These are phyloP conservation scores for Cryptocephalus primarius DNA, from an alignment of 2,888 invertebrate species.

Conservation along the genomic window DNA sequence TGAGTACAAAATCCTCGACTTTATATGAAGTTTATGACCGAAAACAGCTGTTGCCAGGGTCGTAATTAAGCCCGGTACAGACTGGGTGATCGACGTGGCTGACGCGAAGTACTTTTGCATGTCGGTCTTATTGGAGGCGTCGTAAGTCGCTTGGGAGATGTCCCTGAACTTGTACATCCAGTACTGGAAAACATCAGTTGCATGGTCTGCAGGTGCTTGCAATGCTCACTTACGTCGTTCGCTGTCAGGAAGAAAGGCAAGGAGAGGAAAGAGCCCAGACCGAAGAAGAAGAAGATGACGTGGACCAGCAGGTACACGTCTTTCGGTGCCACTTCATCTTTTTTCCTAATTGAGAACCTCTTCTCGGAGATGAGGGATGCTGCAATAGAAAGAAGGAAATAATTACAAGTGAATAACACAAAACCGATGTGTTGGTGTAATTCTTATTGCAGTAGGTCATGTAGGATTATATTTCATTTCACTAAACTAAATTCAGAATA, in stretches of 20 bases:
- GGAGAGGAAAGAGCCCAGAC: slow-evolving; percentile 2
- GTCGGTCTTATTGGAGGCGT: slow-evolving; percentile 5
- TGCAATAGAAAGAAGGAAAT: too few relatives aligned
- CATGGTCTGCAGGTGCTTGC: too few relatives aligned
- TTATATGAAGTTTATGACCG: slow-evolving; percentile 10
- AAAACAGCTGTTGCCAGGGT: slow-evolving; percentile 9
- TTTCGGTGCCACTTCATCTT: neutral
- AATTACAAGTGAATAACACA: too few relatives aligned
- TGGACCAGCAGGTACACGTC: slow-evolving; percentile 3
- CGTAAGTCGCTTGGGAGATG: slow-evolving; percentile 1
- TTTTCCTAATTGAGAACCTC: too few relatives aligned
- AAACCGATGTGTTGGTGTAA: too few relatives aligned
- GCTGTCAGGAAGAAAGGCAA: slow-evolving; percentile 3
- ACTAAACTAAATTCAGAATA: too few relatives aligned
- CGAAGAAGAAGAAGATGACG: slow-evolving; percentile 4
- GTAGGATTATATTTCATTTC: too few relatives aligned
- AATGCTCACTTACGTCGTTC: slow-evolving; percentile 12
- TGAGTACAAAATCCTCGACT: slow-evolving; percentile 5
- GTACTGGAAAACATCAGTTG: slow-evolving; percentile 8
- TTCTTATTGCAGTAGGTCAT: too few relatives aligned
- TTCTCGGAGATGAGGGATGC: too few relatives aligned
- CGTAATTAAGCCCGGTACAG: slow-evolving; percentile 6
- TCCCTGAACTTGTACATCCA: slow-evolving; percentile 13
- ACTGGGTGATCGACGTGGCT: slow-evolving; percentile 1
- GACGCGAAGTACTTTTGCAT: slow-evolving; percentile 5